These are phyloP conservation scores for Listrodromus nycthemerus DNA, from an alignment of 2,888 invertebrate species.

Conservation along the genomic window DNA sequence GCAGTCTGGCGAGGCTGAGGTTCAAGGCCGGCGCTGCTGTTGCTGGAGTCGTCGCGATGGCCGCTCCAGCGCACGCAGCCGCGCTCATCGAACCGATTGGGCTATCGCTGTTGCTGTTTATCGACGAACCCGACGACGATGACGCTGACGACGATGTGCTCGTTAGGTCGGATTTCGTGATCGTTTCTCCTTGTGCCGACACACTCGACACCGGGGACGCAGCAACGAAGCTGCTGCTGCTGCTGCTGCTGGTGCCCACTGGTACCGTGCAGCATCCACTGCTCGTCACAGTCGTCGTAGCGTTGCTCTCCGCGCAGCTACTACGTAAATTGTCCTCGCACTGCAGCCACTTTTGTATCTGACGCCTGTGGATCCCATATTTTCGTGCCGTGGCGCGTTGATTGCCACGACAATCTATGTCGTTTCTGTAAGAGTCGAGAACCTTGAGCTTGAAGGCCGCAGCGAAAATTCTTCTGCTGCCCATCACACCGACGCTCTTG, in stretches of 20 bases:
- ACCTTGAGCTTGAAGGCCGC: conserved; percentile 96
- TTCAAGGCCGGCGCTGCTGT: conserved; percentile 84
- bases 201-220: background rate
- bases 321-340: conserved; percentile 92
- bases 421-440: conserved; percentile 93
- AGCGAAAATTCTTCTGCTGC: conserved; percentile 94
- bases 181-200: conserved; percentile 19
- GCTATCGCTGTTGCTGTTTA: conserved; percentile 57
- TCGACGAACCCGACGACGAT: conserved; percentile 69
- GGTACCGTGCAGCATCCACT: conserved; percentile 38
- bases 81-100: conserved; percentile 37
- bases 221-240: conserved; percentile 38
- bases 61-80: conserved; percentile 68
- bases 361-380: conserved; percentile 94
- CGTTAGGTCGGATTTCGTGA: conserved; percentile 42
- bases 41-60: conserved; percentile 77
- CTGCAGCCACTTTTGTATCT: conserved; percentile 97
- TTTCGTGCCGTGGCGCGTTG: conserved; percentile 95
- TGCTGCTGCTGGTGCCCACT: conserved; percentile 63
- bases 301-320: conserved; percentile 86
- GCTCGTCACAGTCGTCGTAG: conserved; percentile 62
- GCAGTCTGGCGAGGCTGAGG: conserved; percentile 85
- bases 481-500: conserved; percentile 86
- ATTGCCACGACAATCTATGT: conserved; percentile 95
- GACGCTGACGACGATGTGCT: conserved; percentile 78